phyloP scores from a whole-genome alignment of 2,888 invertebrate genomes.

The Drosophila tripunctata region DNA sequence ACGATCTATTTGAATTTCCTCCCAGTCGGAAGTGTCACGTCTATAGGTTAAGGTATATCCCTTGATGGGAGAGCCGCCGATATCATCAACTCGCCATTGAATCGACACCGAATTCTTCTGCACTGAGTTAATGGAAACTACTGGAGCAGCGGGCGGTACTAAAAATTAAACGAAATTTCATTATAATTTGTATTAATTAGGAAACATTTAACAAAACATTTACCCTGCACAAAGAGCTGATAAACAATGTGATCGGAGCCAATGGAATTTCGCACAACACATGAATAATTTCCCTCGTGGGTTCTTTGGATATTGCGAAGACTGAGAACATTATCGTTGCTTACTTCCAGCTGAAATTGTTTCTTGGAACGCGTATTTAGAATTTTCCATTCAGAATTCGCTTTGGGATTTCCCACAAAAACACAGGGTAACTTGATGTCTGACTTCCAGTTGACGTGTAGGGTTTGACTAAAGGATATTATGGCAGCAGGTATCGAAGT shows the following conservation, averaged over 20 bases:
- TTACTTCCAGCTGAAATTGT: constrained; percentile 83
- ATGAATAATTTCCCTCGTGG: constrained; percentile 86
- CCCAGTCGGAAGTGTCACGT: constrained; percentile 86
- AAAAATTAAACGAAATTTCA: not conserved
- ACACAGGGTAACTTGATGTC: constrained; percentile 86
- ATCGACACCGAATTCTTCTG: constrained; percentile 85
- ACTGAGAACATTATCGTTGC: constrained; percentile 85
- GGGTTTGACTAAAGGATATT: constrained; percentile 86
- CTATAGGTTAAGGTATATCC: constrained; percentile 86
- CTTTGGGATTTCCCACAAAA: constrained; percentile 85
- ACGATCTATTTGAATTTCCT: constrained; percentile 85
- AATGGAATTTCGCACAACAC: constrained; percentile 85
- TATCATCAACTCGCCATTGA: constrained; percentile 85
- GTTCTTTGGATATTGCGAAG: constrained; percentile 85
- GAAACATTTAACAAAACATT: not conserved
- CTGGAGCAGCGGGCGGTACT: constrained; percentile 87
- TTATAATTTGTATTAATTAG: not conserved
- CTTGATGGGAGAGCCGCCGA: constrained; percentile 85
- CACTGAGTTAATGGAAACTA: constrained; percentile 85
- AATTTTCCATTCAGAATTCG: constrained; percentile 85
- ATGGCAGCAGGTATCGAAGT: constrained; percentile 86
- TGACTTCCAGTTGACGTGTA: constrained; percentile 86
- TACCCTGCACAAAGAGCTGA: constrained; percentile 86
- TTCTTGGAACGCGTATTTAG: constrained; percentile 83
- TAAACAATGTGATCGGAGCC: constrained; percentile 86